These are phyloP conservation scores for Meloidogyne hapla DNA, from an alignment of 1,140 invertebrate genomes.

Conservation along the genomic window DNA sequence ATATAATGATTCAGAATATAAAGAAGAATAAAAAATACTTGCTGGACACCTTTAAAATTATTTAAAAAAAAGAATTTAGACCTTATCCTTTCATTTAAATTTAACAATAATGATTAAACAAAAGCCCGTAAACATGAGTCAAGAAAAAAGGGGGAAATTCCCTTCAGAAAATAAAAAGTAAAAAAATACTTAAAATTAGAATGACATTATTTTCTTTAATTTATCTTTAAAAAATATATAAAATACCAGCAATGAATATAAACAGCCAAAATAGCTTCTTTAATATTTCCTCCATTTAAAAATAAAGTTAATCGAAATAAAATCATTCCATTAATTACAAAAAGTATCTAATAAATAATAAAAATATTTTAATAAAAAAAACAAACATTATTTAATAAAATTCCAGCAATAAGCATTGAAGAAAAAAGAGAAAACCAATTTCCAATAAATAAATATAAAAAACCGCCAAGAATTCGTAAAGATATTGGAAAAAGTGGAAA, in stretches of 20 bases:
- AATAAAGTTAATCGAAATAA: constrained; percentile 37
- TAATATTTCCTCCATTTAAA: constrained; percentile 42
- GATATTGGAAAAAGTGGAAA: constrained; percentile 49
- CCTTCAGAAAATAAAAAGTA: no score
- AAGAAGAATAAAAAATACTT: constrained; percentile 47
- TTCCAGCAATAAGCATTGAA: constrained; percentile 48
- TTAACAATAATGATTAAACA: no score
- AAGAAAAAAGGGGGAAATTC: no score
- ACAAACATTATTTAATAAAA: constrained; percentile 47
- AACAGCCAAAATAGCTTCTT: constrained; percentile 46
- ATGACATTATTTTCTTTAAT: no score
- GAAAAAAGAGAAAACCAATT: constrained; percentile 32
- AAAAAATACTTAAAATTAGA: no score
- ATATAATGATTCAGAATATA: constrained; percentile 52
- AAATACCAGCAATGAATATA: constrained; percentile 49
- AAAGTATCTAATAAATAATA: constrained; percentile 27
- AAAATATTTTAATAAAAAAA: not conserved
- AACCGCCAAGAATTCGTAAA: constrained; percentile 34
- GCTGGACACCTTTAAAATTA: constrained; percentile 33
- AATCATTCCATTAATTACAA: constrained; percentile 46
- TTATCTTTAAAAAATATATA: not conserved
- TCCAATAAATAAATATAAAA: constrained; percentile 26
- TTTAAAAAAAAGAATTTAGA: no score
- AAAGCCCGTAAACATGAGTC: no score
- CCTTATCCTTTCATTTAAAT: no score